These are phyloP conservation scores for Sander lucioperca DNA, from an alignment of 2,113 vertebrate genomes.

Conservation along the genomic window DNA sequence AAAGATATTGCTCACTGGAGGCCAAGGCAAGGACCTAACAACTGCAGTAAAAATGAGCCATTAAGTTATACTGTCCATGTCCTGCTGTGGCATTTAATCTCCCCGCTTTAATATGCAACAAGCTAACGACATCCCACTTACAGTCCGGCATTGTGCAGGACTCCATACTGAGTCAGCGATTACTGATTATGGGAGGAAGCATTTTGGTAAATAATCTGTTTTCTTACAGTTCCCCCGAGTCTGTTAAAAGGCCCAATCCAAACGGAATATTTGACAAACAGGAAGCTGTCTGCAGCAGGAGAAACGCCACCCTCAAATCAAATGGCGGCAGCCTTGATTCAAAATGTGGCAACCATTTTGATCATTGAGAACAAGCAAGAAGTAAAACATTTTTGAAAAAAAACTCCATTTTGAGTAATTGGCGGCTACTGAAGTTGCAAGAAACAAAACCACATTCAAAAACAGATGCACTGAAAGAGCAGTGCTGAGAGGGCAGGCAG, in stretches of 20 bases:
- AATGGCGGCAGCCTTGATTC: background rate
- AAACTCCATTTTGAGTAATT: background rate
- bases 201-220: constrained; percentile 49
- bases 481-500: constrained; percentile 22
- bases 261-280: constrained; percentile 4
- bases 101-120: constrained; percentile 69
- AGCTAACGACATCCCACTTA: constrained; percentile 51
- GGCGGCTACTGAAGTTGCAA: background rate
- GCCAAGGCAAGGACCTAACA: constrained; percentile 48
- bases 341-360: background rate
- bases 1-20: constrained; percentile 63
- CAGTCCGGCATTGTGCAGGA: constrained; percentile 32
- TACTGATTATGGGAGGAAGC: constrained; percentile 54
- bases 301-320: background rate
- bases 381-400: background rate
- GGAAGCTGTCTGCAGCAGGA: background rate
- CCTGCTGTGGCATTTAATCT: constrained; percentile 75
- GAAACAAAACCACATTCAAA: background rate
- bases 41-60: constrained; percentile 66
- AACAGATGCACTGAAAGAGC: background rate
- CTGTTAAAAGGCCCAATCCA: constrained; percentile 23
- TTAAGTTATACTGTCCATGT: constrained; percentile 77
- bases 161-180: constrained; percentile 66
- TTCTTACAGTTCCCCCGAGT: constrained; percentile 30
- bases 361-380: background rate